Percentiles rank a stretch among this genome's conserved stretches.
These are phyloP conservation scores for Arvicanthis niloticus DNA, from an alignment of 2,113 vertebrate species.

Conservation along the genomic window DNA sequence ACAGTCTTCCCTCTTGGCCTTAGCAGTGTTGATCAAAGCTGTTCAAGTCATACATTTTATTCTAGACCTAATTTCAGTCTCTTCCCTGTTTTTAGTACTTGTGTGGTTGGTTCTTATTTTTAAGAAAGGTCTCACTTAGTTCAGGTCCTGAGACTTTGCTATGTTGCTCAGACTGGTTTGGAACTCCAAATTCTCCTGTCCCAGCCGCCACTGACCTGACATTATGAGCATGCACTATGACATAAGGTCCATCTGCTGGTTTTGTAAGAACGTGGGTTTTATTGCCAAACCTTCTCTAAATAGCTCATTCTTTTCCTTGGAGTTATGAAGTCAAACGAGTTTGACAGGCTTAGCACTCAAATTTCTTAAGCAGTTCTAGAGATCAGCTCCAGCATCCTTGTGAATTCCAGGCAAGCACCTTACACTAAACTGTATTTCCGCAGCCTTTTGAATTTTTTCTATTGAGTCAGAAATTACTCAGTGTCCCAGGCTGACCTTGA, in stretches of 20 bases:
- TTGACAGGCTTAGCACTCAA: not conserved
- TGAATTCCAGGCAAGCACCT: not conserved
- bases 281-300: constrained; percentile 47
- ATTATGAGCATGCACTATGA: too few species aligned
- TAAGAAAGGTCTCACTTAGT: not conserved
- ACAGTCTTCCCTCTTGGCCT: constrained; percentile 2
- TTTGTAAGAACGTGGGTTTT: constrained; percentile 45
- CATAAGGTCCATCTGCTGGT: not conserved
- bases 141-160: not conserved
- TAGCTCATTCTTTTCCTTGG: constrained; percentile 6
- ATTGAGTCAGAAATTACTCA: not conserved
- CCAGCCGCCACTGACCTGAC: not conserved
- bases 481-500: not conserved
- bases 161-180: not conserved
- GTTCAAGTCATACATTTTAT: not conserved
- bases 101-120: not conserved
- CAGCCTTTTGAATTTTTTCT: not conserved
- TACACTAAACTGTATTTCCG: not conserved
- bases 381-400: not conserved
- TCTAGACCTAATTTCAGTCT: not conserved
- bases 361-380: not conserved
- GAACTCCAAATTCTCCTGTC: not conserved
- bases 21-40: not conserved
- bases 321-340: not conserved
- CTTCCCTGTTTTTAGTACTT: not conserved